phyloP scores from a whole-genome alignment of 2,888 invertebrate species.

The Agriopis leucophaearia region DNA sequence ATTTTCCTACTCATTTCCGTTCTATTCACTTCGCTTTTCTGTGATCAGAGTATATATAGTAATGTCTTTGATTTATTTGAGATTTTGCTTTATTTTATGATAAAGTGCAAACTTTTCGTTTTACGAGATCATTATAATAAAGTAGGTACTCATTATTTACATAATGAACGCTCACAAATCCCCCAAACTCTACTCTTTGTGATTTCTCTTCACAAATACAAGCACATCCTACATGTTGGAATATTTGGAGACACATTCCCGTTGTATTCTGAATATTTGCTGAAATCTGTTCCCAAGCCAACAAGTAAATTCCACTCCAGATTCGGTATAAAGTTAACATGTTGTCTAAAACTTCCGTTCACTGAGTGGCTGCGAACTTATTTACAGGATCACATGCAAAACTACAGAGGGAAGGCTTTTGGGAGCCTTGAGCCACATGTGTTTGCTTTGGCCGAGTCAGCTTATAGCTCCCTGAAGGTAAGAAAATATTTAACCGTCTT shows the following conservation, averaged over 20 bases:
- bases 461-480: constrained; percentile 91
- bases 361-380: constrained; percentile 18
- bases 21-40: no score
- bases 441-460: constrained; percentile 96
- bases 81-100: no score
- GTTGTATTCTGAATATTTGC: background rate
- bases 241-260: no score
- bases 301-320: background rate
- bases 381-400: constrained; percentile 92
- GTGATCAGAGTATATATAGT: no score
- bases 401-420: constrained; percentile 94
- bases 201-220: no score
- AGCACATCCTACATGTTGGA: background rate
- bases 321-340: constrained; percentile 5
- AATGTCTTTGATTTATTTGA: no score
- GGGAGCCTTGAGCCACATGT: constrained; percentile 95
- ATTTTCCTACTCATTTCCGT: no score
- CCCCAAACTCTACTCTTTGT: no score
- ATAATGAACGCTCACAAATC: no score
- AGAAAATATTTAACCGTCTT: constrained; percentile 8
- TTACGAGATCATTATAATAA: no score
- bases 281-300: background rate
- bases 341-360: constrained; percentile 16
- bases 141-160: no score
- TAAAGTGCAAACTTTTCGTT: no score